A percentile compares a stretch with the other conserved stretches of the same genome.
These are phyloP conservation scores for Eilema caniola DNA, from an alignment of 2,888 invertebrate species.

Conservation along the genomic window DNA sequence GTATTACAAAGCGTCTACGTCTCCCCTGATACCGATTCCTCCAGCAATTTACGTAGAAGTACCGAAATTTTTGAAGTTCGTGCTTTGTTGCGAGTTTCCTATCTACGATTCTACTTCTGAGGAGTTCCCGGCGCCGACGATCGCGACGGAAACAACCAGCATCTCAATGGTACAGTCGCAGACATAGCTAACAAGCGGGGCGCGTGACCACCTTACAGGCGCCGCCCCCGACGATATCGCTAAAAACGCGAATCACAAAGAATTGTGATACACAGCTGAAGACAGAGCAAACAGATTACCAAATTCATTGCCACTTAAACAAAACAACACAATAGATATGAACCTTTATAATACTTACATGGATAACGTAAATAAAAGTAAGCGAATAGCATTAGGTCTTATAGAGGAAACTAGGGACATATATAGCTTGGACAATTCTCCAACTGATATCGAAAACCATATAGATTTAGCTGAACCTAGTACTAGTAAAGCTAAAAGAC, in stretches of 20 bases:
- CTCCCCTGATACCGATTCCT: slow-evolving; percentile 95
- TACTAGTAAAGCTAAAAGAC: slow-evolving; percentile 71
- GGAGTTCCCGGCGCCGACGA: slow-evolving; percentile 87
- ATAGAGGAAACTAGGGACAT: slow-evolving; percentile 77
- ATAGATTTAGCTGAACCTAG: slow-evolving; percentile 70
- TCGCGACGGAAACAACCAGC: slow-evolving; percentile 90
- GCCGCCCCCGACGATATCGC: slow-evolving; percentile 74
- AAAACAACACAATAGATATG: slow-evolving; percentile 82
- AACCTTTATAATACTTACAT: slow-evolving; percentile 79
- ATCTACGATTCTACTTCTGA: slow-evolving; percentile 93
- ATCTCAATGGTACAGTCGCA: slow-evolving; percentile 90
- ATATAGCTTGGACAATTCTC: slow-evolving; percentile 65
- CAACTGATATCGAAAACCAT: slow-evolving; percentile 57
- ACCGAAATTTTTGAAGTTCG: slow-evolving; percentile 93
- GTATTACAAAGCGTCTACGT: slow-evolving; percentile 95
- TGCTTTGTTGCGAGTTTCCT: slow-evolving; percentile 96
- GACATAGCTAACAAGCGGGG: slow-evolving; percentile 89
- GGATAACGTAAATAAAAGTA: slow-evolving; percentile 78
- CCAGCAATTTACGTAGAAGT: slow-evolving; percentile 95
- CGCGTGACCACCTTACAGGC: slow-evolving; percentile 76
- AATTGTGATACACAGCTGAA: slow-evolving; percentile 84
- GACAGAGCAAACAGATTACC: slow-evolving; percentile 77
- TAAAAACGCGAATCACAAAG: slow-evolving; percentile 70
- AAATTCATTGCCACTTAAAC: slow-evolving; percentile 80
- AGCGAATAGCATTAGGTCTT: slow-evolving; percentile 75